Evolutionary conservation across 2,113 vertebrate genomes (phyloP).

Genomic region (Todiramphus saurophagus): DNA sequence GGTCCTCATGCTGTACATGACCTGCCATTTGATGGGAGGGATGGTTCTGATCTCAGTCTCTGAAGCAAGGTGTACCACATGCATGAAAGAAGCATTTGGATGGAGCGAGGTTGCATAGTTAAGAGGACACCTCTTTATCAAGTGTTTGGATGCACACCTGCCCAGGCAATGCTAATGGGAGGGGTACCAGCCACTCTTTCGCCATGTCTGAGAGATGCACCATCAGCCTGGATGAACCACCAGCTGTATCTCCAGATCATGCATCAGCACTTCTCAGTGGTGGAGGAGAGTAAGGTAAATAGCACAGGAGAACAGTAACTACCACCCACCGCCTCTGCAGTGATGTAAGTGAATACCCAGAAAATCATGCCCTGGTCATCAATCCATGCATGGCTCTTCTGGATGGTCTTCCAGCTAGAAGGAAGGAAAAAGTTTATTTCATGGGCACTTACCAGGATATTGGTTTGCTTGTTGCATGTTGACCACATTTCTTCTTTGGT

Average conservation of each 20-base stretch:
- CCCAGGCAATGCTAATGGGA: not conserved
- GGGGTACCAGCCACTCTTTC: not conserved
- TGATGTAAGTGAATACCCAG: not conserved
- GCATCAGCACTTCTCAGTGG: not conserved
- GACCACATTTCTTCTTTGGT: slow-evolving; percentile 82
- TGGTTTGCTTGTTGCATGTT: slow-evolving; percentile 80
- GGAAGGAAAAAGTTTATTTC: not conserved
- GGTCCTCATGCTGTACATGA: not conserved
- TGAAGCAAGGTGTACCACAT: not conserved
- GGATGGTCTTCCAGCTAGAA: not conserved
- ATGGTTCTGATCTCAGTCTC: not conserved
- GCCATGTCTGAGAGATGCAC: not conserved
- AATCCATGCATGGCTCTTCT: not conserved
- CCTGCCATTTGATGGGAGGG: not conserved
- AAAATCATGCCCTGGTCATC: not conserved
- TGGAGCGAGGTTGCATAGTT: not conserved
- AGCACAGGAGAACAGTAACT: not conserved
- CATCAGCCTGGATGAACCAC: not conserved
- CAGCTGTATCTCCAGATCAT: not conserved
- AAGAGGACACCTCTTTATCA: not conserved
- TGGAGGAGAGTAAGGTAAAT: not conserved
- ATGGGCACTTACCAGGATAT: slow-evolving; percentile 80
- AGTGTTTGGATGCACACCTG: not conserved
- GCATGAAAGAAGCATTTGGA: not conserved
- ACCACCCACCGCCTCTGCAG: not conserved